Evolutionary conservation across 2,797 vertebrate species (phyloP).

Genomic region (Lepus townsendii): DNA sequence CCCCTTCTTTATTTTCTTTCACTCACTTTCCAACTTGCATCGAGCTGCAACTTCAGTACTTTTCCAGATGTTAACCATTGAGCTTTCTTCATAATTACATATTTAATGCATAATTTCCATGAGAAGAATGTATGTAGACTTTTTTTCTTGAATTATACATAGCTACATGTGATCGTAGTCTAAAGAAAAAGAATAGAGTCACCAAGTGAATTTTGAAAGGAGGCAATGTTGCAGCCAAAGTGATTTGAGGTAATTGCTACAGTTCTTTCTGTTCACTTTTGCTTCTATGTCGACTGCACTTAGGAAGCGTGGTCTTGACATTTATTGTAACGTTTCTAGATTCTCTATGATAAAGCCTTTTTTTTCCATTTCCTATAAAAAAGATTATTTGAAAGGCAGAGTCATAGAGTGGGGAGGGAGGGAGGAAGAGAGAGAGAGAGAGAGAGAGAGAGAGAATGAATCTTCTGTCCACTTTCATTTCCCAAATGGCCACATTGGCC

Average conservation of each 20-base stretch:
- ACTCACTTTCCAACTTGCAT: constrained; percentile 20
- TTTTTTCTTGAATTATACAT: neutral
- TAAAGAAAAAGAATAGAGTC: neutral
- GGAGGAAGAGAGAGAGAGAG: too few relatives aligned
- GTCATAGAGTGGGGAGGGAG: too few relatives aligned
- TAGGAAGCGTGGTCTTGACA: neutral
- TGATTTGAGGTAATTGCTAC: neutral
- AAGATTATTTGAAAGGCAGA: too few relatives aligned
- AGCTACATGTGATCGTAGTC: neutral
- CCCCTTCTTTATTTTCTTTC: neutral
- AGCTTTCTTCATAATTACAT: constrained; percentile 3
- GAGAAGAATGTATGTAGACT: neutral
- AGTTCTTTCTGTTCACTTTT: neutral
- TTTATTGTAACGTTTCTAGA: neutral
- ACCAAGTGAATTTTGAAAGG: neutral
- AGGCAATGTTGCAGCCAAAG: neutral
- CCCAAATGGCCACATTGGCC: too few relatives aligned
- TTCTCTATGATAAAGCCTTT: neutral
- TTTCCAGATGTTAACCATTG: neutral
- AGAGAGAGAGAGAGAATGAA: too few relatives aligned
- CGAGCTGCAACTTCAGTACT: neutral
- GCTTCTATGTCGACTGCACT: neutral
- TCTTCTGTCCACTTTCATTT: too few relatives aligned
- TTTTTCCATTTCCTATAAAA: too few relatives aligned
- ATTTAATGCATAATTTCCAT: neutral